phyloP scores from a whole-genome alignment of 2,888 invertebrate genomes.

The Drosophila melanosoma region DNA sequence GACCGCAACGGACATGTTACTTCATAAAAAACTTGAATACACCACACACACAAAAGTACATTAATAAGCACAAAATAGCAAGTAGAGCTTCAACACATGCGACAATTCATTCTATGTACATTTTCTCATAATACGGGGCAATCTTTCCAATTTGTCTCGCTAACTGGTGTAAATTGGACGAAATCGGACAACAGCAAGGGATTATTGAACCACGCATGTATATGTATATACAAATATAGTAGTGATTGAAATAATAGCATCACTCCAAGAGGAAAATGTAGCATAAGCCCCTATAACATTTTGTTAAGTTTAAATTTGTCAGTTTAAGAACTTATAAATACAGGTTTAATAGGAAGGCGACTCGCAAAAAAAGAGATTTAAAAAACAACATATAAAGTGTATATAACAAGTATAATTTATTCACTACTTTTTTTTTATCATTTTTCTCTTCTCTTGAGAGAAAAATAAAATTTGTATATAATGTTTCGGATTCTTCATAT shows the following conservation, averaged over 20 bases:
- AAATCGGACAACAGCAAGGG: conserved; percentile 18
- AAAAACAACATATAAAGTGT: not conserved
- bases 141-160: conserved; percentile 36
- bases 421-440: not conserved
- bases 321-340: no score
- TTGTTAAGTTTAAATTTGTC: not conserved
- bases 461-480: not conserved
- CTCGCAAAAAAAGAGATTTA: no score
- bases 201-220: conserved; percentile 28
- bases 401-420: not conserved
- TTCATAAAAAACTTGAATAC: conserved; percentile 53
- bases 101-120: conserved; percentile 30
- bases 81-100: not conserved
- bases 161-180: conserved; percentile 54
- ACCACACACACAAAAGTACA: conserved; percentile 24
- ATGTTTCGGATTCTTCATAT: not conserved
- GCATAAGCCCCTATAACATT: not conserved
- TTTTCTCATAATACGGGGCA: conserved; percentile 6
- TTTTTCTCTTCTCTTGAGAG: not conserved
- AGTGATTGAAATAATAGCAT: not conserved
- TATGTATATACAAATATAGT: not conserved
- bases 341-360: not conserved
- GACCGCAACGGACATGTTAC: conserved; percentile 69
- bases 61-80: conserved; percentile 39
- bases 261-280: not conserved